Evolutionary conservation across 23 tunicate species (phyloP).

Genomic region (Halocynthia roretzi): DNA sequence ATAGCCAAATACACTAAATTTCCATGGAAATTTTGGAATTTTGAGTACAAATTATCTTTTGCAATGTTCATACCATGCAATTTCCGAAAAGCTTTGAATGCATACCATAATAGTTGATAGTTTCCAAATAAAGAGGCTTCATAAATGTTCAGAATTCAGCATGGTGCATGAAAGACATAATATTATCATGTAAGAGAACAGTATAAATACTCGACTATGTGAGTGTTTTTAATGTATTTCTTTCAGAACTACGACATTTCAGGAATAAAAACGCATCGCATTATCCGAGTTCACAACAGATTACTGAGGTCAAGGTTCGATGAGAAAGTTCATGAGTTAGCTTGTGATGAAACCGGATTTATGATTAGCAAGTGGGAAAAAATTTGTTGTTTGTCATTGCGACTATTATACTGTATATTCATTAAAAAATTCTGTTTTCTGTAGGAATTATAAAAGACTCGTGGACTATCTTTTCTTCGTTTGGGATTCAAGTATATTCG

Average conservation of each 20-base stretch:
- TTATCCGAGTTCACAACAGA: slow-evolving; percentile 75
- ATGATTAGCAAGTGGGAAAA: slow-evolving; percentile 21
- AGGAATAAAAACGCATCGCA: slow-evolving; percentile 77
- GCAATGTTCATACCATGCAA: too few relatives aligned
- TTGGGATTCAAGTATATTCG: slow-evolving; percentile 48
- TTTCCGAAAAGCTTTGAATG: too few relatives aligned
- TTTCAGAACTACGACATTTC: slow-evolving; percentile 72
- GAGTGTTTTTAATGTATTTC: not conserved
- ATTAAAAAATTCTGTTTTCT: not conserved
- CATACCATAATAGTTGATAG: too few relatives aligned
- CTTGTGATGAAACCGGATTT: slow-evolving; percentile 54
- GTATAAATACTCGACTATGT: too few relatives aligned
- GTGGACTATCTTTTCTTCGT: slow-evolving; percentile 83
- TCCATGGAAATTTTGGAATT: too few relatives aligned
- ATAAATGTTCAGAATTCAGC: too few relatives aligned
- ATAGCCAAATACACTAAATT: too few relatives aligned
- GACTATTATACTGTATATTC: not conserved
- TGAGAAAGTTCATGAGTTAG: slow-evolving; percentile 52
- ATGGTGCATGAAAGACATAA: too few relatives aligned
- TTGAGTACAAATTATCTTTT: too few relatives aligned
- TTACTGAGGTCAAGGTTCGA: slow-evolving; percentile 68
- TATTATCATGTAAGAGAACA: too few relatives aligned
- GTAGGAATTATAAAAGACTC: slow-evolving; percentile 65
- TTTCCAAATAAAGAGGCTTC: too few relatives aligned
- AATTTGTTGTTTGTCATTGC: not conserved